phyloP scores from a whole-genome alignment of 2,113 vertebrate species.

The Anarhynchus alexandrinus region DNA sequence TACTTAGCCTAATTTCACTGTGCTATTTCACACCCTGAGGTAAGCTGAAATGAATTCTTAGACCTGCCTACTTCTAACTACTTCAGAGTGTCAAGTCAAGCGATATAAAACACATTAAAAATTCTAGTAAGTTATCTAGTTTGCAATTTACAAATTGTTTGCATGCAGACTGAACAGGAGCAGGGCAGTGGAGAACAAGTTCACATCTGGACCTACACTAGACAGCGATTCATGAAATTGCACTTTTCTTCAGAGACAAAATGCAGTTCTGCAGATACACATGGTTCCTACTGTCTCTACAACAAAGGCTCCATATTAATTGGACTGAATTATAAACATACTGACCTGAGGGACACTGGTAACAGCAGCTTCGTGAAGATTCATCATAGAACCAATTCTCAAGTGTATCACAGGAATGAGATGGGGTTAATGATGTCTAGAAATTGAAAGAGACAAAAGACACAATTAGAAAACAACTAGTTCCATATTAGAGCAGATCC shows the following conservation, averaged over 20 bases:
- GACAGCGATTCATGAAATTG: neutral
- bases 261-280: neutral
- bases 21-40: neutral
- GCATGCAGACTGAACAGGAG: neutral
- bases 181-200: neutral
- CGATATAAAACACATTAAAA: neutral
- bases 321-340: neutral
- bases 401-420: neutral
- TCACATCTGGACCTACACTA: neutral
- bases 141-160: neutral
- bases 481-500: neutral
- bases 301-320: neutral
- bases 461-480: neutral
- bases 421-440: neutral
- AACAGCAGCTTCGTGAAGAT: slow-evolving; percentile 42
- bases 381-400: neutral
- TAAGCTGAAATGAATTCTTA: neutral
- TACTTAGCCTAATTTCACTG: neutral
- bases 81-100: neutral
- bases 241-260: neutral
- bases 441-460: neutral
- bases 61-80: neutral
- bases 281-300: neutral
- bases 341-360: slow-evolving; percentile 59
- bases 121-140: neutral